Evolutionary conservation across 2,797 vertebrate genomes (phyloP), one percentile per base, ranked within the genome.

Genomic region (Caiman crocodilus): DNA sequence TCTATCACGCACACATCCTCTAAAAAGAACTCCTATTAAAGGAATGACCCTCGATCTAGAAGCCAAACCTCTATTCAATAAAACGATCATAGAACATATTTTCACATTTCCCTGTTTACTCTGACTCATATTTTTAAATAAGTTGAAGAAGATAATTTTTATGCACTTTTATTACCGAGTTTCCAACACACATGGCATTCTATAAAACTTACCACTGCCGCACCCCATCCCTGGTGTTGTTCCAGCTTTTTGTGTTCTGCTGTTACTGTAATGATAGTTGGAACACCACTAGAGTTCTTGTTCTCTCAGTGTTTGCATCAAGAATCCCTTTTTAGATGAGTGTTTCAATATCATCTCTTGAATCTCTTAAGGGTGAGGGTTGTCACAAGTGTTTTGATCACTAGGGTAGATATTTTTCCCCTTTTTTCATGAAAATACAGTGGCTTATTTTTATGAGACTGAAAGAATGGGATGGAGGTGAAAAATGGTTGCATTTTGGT

Each of bases 101-200:
- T 97, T 92, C 77, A 84, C 78, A 93, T 96, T 98, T 98, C 95
- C 94, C 84, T 97, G 75, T 97, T 96, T 97, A 78, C 90, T 96
- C 94, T 97, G 94, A 97, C 90, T 96, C 91, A 95, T 94, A 93
- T 89, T 96, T 96, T 95, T 89, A 94, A 94, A 92, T 88, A 94
- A 94, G 87, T 94, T 90, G 90, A 97, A 94, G 95, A 95, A 82
- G 82, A 94, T 95, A 96, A 92, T 92, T 96, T 97, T 95, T 96
- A 97, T 91, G 82, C 64, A 78, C 89, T 86, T 97, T 98, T 98
- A 98, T 96, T 91, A 96, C 90, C 91, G 91, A 57, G 30, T 96
- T 97, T 97, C 94, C 92, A 96, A 94, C 89, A 91, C 78, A 87
- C 57, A 21, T 95, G 90, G 83, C 87, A 74, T 96, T 95, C 95